Evolutionary conservation across 2,888 invertebrate genomes (phyloP), one percentile per base, ranked within the genome.

Genomic region (Ectemnius continuus): DNA sequence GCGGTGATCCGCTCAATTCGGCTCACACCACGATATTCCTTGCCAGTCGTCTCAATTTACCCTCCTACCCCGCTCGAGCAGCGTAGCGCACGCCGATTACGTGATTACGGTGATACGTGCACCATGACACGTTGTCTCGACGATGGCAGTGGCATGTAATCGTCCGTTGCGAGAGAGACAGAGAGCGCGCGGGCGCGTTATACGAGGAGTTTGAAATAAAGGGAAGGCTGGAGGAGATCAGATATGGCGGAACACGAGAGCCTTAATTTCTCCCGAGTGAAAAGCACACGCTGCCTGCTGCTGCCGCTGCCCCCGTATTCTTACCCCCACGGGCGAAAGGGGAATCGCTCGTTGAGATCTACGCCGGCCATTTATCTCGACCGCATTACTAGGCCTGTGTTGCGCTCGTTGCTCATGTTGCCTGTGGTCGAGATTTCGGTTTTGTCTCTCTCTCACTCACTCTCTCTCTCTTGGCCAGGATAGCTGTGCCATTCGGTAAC

Each of bases 31-130:
- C 16, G 4, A 52, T 26, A 67, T 72, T 68, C 68, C 47, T 61
- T 56, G 14, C 57, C 66, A 67, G 73, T 75, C 63, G 69, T 70
- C 69, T 69, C 63, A 76, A 73, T 73, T 73, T 62, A 61, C 52
- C 52, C 23, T 56, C n/a, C n/a, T n/a, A n/a, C n/a, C n/a, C 56
- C 56, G 57, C 60, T 57, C 60, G 69, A 58, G 67, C 61, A 47
- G 64, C 47, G 61, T 59, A 56, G 61, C 46, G 46, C 45, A 57
- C 46, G 46, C 45, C 52, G 68, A 74, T 76, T 74, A 74, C 62
- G 62, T 61, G 47, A 74, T 74, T 76, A 74, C 66, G 46, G 56
- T 61, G 61, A 61, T 70, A 62, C 47, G 56, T 70, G 67, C 61
- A 56, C 2, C 63, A 36, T 36, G 36, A 8, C 36, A 11, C 36